A percentile compares a stretch with the other conserved stretches of the same genome.
These are phyloP conservation scores for Bugula neritina DNA, from an alignment of 2,888 invertebrate species.

Conservation along the genomic window DNA sequence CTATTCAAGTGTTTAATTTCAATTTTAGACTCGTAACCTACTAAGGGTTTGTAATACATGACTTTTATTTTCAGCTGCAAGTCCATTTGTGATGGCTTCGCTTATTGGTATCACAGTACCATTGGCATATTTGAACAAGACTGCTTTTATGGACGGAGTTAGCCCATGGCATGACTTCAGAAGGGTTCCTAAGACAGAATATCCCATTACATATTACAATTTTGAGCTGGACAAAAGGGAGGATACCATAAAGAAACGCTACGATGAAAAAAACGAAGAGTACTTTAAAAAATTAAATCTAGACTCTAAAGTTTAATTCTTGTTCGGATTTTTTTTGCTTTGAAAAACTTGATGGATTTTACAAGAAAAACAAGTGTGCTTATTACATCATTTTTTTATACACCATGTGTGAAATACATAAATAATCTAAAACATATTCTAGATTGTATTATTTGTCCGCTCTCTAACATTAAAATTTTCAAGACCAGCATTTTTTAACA, in stretches of 20 bases:
- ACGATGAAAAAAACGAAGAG: conserved; percentile 20
- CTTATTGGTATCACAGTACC: background rate
- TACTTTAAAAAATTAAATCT: background rate
- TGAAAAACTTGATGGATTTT: no score
- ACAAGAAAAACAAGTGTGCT: no score
- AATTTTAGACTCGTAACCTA: no score
- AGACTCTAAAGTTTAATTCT: background rate
- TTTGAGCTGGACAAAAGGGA: background rate
- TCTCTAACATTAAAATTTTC: no score
- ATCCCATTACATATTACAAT: background rate
- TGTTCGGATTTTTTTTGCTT: no score
- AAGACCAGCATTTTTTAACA: no score
- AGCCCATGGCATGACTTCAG: background rate
- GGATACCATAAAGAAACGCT: background rate
- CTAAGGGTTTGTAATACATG: no score
- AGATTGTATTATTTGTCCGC: no score
- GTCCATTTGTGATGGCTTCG: background rate
- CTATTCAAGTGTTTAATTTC: no score
- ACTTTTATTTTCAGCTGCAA: background rate
- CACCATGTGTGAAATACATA: no score
- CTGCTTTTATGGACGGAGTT: background rate
- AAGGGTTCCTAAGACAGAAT: background rate
- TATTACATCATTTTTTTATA: no score
- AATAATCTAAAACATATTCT: no score
- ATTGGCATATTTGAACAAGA: background rate